phyloP scores from a whole-genome alignment of 2,797 vertebrate genomes.

The Liasis olivaceus region DNA sequence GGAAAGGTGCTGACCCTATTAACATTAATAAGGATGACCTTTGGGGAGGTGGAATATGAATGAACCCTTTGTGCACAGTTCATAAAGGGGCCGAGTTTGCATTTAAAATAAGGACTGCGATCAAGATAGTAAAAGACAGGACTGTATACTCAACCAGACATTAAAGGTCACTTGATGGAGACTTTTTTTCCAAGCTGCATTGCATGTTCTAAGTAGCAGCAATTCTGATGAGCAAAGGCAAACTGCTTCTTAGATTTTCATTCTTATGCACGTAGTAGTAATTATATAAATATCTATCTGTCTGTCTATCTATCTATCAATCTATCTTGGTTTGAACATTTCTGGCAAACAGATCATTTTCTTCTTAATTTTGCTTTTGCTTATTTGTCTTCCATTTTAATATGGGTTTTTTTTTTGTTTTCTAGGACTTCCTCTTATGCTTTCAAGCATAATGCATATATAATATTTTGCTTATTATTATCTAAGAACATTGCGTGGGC shows the following conservation, averaged over 20 bases:
- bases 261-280: not conserved
- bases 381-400: not conserved
- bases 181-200: too few species aligned
- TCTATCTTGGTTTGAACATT: not conserved
- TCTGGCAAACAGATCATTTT: not conserved
- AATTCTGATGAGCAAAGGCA: not conserved
- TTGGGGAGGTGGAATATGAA: not conserved
- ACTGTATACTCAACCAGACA: not conserved
- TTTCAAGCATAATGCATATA: not conserved
- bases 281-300: not conserved
- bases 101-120: not conserved
- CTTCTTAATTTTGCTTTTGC: not conserved
- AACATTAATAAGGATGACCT: conserved; percentile 22
- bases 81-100: not conserved
- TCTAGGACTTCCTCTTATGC: not conserved
- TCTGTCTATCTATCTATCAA: too few species aligned
- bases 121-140: not conserved
- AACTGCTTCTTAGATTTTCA: not conserved
- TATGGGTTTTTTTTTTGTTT: not conserved
- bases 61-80: conserved; percentile 22
- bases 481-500: not conserved
- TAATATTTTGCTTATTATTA: not conserved
- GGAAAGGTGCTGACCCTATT: not conserved
- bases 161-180: not conserved
- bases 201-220: not conserved